phyloP scores from a whole-genome alignment of 2,888 invertebrate species.

The Melanostoma mellinum region DNA sequence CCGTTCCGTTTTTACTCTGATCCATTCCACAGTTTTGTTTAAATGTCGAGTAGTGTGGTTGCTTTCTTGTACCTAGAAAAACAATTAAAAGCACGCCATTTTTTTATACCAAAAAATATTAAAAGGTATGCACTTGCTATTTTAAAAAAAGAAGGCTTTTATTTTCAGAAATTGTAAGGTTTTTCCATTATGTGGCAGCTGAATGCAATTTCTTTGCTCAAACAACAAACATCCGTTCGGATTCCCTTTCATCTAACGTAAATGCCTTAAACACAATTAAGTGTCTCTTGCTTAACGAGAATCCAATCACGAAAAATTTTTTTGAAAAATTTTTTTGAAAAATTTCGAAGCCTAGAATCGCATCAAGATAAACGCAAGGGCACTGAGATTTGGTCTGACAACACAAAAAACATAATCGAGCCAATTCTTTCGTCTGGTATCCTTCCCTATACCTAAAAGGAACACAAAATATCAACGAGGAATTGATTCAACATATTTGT shows the following conservation, averaged over 20 bases:
- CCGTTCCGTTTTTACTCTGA: too few relatives aligned
- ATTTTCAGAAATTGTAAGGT: slow-evolving; percentile 82
- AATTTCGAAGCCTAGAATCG: slow-evolving; percentile 84
- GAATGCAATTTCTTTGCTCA: slow-evolving; percentile 84
- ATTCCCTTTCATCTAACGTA: slow-evolving; percentile 72
- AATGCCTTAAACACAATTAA: slow-evolving; percentile 80
- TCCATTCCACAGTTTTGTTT: too few relatives aligned
- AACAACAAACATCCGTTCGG: slow-evolving; percentile 74
- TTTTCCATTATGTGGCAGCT: slow-evolving; percentile 83
- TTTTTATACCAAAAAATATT: too few relatives aligned
- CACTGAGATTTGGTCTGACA: slow-evolving; percentile 84
- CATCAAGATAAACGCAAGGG: slow-evolving; percentile 84
- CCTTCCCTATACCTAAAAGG: slow-evolving; percentile 73
- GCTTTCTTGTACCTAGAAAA: too few relatives aligned
- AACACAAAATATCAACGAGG: slow-evolving; percentile 80
- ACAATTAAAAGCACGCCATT: too few relatives aligned
- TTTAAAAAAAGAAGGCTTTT: neutral
- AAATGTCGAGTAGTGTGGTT: too few relatives aligned
- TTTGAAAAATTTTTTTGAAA: too few relatives aligned
- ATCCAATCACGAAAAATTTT: slow-evolving; percentile 77
- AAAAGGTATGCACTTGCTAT: too few relatives aligned
- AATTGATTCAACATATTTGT: slow-evolving; percentile 86
- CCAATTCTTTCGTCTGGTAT: slow-evolving; percentile 77
- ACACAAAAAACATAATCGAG: slow-evolving; percentile 82
- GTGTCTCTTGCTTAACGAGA: slow-evolving; percentile 82